Percentiles rank a stretch among this genome's conserved stretches.
phyloP scores from a whole-genome alignment of 2,797 vertebrate species.

The Darevskia mixta region DNA sequence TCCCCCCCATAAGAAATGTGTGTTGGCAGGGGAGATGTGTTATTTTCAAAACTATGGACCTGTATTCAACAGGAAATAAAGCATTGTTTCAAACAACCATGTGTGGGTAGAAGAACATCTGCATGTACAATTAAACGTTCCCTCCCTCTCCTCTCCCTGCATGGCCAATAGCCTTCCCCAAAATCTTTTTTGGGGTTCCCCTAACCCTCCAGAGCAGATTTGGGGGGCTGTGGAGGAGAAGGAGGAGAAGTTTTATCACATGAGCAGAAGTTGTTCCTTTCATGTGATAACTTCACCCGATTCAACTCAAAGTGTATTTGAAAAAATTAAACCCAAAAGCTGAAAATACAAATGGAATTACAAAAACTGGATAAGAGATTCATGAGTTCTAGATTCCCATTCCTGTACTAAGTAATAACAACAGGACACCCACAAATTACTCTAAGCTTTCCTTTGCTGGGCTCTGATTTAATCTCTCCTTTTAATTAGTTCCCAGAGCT shows the following conservation, averaged over 20 bases:
- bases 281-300: no score
- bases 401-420: conserved; percentile 30
- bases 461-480: conserved; percentile 67
- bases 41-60: neutral
- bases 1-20: neutral
- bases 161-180: no score
- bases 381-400: neutral
- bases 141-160: no score
- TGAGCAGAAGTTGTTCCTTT: no score
- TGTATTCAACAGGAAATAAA: neutral
- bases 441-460: conserved; percentile 23
- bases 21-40: no score
- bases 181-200: no score
- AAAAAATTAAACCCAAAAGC: neutral
- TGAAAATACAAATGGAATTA: neutral
- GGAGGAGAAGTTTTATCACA: no score
- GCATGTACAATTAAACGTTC: no score
- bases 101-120: no score
- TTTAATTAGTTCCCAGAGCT: conserved; percentile 71
- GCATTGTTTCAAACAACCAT: no score
- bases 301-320: neutral
- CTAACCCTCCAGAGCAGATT: no score
- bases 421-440: neutral
- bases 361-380: neutral
- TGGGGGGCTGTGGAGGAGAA: no score